phyloP scores from a whole-genome alignment of 2,888 invertebrate genomes.

The Drosophila kanekoi region DNA sequence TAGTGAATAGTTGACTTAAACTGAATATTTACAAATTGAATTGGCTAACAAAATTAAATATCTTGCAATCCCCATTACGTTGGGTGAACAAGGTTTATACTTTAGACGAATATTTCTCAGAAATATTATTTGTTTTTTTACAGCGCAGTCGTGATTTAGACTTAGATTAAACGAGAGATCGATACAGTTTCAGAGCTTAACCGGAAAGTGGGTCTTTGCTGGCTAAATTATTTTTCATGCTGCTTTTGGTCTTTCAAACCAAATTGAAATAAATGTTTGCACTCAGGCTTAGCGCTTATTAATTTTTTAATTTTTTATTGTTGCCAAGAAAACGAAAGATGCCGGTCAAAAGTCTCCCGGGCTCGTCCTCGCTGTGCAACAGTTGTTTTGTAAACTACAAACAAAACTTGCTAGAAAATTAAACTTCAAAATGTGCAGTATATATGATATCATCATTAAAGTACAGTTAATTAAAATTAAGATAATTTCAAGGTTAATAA shows the following conservation, averaged over 20 bases:
- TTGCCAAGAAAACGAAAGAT: constrained; percentile 62
- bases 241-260: background rate
- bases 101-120: no score
- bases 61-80: no score
- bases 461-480: constrained; percentile 22
- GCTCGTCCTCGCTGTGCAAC: constrained; percentile 12
- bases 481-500: constrained; percentile 10
- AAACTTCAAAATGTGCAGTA: constrained; percentile 7
- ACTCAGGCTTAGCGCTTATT: constrained; percentile 14
- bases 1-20: no score
- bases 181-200: no score
- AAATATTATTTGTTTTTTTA: no score
- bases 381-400: constrained; percentile 36
- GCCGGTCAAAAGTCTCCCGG: constrained; percentile 43
- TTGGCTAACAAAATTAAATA: no score
- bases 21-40: no score
- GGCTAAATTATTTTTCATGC: background rate
- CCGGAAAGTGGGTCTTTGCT: no score
- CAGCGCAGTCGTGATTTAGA: no score
- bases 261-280: constrained; percentile 32
- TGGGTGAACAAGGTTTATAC: no score
- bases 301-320: constrained; percentile 44
- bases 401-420: constrained; percentile 28
- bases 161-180: no score
- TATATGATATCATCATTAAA: constrained; percentile 33